phyloP scores from a whole-genome alignment of 2,797 vertebrate genomes.

The Acrocephalus scirpaceus region DNA sequence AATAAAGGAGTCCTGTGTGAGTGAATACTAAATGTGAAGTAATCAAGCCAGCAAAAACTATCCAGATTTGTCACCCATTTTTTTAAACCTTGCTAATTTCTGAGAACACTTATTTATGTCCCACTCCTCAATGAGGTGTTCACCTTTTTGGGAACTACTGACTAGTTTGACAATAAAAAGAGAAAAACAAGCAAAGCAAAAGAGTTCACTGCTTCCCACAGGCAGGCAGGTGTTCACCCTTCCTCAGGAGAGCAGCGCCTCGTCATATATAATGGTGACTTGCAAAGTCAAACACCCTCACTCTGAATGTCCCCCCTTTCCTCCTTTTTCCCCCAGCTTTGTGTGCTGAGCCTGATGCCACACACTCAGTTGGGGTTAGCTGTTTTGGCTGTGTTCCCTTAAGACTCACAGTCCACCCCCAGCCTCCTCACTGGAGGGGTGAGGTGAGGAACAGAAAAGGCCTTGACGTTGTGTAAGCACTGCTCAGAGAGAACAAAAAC shows the following conservation, averaged over 20 bases:
- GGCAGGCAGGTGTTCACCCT: neutral
- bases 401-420: no score
- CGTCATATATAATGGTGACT: neutral
- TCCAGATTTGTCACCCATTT: neutral
- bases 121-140: neutral
- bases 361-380: no score
- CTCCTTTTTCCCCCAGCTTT: neutral
- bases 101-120: neutral
- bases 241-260: no score
- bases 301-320: neutral
- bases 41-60: neutral
- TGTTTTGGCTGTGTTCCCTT: neutral
- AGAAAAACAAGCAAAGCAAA: neutral
- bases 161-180: neutral
- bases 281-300: neutral
- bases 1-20: neutral
- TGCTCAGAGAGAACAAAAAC: accelerated
- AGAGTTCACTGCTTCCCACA: neutral
- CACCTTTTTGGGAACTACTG: neutral
- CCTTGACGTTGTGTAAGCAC: neutral
- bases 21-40: neutral
- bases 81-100: neutral
- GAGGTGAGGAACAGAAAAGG: neutral
- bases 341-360: neutral
- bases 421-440: neutral